These are phyloP conservation scores for Epirrita christyi DNA, from an alignment of 2,888 invertebrate genomes.

Conservation along the genomic window DNA sequence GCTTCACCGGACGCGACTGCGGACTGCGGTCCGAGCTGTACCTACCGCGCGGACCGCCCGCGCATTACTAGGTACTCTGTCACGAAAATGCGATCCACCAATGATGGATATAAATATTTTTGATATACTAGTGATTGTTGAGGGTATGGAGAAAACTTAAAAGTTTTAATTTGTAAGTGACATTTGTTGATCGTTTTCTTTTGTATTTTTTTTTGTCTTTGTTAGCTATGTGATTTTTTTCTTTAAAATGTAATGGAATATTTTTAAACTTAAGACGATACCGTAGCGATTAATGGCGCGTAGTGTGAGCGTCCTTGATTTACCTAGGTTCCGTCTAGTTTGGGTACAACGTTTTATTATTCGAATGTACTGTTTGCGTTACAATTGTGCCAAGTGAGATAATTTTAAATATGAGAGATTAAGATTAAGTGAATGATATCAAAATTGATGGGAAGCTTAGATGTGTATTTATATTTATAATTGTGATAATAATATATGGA, in stretches of 20 bases:
- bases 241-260: conserved; percentile 62
- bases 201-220: conserved; percentile 80
- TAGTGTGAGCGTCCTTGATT: conserved; percentile 59
- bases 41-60: conserved; percentile 22
- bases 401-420: conserved; percentile 77
- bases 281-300: conserved; percentile 67
- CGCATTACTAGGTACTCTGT: conserved; percentile 17
- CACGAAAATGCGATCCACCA: conserved; percentile 31
- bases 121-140: conserved; percentile 80
- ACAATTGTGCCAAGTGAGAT: conserved; percentile 84
- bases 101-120: conserved; percentile 64
- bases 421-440: conserved; percentile 83
- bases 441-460: conserved; percentile 80
- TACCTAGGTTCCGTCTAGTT: conserved; percentile 54
- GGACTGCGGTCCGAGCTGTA: no score
- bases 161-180: conserved; percentile 82
- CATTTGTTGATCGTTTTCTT: conserved; percentile 82
- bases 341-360: conserved; percentile 64
- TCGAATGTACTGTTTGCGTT: conserved; percentile 78
- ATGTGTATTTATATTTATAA: conserved; percentile 77
- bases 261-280: conserved; percentile 62
- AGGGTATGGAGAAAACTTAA: conserved; percentile 73
- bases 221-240: conserved; percentile 81
- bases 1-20: conserved; percentile 24
- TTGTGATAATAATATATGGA: conserved; percentile 83